These are phyloP conservation scores for Helogale parvula DNA, from an alignment of 2,113 vertebrate species.

Conservation along the genomic window DNA sequence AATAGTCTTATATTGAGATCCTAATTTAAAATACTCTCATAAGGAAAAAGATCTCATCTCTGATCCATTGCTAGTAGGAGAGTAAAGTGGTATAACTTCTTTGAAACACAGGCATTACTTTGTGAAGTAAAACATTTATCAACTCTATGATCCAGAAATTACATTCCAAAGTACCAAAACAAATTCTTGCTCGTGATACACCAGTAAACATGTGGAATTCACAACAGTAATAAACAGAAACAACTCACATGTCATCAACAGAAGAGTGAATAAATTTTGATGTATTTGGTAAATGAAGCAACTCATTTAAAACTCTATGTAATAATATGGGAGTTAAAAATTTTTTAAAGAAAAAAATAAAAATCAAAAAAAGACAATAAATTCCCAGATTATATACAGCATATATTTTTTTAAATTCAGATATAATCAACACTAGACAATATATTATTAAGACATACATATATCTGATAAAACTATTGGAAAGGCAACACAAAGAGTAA, in stretches of 20 bases:
- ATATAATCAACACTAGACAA: neutral
- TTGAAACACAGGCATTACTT: neutral
- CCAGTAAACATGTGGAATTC: neutral
- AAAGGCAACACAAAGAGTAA: neutral
- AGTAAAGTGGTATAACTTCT: too few relatives aligned
- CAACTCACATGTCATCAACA: neutral
- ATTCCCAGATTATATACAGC: neutral
- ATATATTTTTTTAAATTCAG: neutral
- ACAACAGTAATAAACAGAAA: neutral
- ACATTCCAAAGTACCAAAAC: neutral
- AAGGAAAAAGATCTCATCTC: neutral
- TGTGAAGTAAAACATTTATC: neutral
- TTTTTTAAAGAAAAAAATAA: neutral
- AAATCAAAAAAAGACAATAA: neutral
- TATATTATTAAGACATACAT: neutral
- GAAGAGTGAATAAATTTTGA: neutral
- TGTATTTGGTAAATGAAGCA: neutral
- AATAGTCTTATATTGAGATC: neutral
- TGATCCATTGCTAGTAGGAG: neutral
- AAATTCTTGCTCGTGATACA: neutral
- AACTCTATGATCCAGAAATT: neutral
- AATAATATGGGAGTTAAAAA: neutral
- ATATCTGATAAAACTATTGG: neutral
- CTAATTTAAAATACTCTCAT: conserved; percentile 22
- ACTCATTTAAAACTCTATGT: neutral